A percentile compares a stretch with the other conserved stretches of the same genome.
phyloP scores from a whole-genome alignment of 2,113 vertebrate genomes.

The Fulica atra region DNA sequence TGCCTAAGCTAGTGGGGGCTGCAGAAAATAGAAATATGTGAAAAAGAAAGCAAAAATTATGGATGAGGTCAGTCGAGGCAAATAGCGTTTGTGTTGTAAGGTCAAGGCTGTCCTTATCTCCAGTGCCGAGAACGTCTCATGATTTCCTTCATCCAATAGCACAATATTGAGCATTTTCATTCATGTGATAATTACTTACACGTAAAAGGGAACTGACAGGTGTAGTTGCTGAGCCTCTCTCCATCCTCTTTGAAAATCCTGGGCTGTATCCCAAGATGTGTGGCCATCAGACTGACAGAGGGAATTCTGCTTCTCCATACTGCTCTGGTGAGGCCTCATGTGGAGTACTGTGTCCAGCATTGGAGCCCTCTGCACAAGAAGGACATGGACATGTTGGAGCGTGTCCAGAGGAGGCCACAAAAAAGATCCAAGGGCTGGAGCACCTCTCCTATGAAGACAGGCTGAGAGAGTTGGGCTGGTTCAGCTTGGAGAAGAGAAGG shows the following conservation, averaged over 20 bases:
- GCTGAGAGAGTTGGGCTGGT: too few species aligned
- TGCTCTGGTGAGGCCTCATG: too few species aligned
- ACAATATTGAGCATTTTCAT: neutral
- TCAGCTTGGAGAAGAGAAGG: too few species aligned
- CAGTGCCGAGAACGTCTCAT: neutral
- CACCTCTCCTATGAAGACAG: too few species aligned
- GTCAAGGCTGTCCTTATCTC: neutral
- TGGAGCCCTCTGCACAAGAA: too few species aligned
- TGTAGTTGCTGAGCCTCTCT: neutral
- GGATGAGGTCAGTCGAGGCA: neutral
- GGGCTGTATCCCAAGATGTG: too few species aligned
- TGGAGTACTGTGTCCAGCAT: too few species aligned
- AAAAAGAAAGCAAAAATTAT: neutral
- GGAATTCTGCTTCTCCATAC: too few species aligned
- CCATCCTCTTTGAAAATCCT: neutral
- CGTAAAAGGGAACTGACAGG: neutral
- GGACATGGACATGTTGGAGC: too few species aligned
- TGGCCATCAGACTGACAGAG: too few species aligned
- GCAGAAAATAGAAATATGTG: neutral
- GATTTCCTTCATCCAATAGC: neutral
- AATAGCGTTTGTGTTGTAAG: neutral
- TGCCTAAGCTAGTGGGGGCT: neutral
- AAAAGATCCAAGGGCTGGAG: too few species aligned
- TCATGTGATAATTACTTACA: neutral
- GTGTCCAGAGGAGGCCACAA: too few species aligned